These are phyloP conservation scores for Bugulina stolonifera DNA, from an alignment of 2,888 invertebrate genomes.

Conservation along the genomic window DNA sequence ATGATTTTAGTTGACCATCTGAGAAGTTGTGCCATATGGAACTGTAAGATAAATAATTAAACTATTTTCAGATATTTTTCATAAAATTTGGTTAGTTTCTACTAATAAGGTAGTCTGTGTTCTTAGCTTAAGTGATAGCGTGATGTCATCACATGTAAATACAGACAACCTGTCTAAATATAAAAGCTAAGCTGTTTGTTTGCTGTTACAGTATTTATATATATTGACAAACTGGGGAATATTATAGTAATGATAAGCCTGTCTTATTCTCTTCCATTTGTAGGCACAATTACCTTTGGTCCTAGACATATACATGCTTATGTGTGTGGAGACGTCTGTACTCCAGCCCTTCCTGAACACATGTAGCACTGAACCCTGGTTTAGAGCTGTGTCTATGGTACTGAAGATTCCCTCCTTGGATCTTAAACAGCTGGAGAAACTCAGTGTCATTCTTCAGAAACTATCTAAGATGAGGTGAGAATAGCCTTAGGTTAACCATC, in stretches of 20 bases:
- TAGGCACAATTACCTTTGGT: constrained; percentile 44
- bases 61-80: too few species aligned
- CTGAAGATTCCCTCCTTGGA: constrained; percentile 43
- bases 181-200: too few species aligned
- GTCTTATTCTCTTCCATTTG: not conserved
- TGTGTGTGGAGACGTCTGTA: constrained; percentile 47
- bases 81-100: too few species aligned
- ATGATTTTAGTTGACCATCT: too few species aligned
- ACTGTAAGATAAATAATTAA: too few species aligned
- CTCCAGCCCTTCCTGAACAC: constrained; percentile 43
- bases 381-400: constrained; percentile 45
- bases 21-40: too few species aligned
- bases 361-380: constrained; percentile 48
- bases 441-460: constrained; percentile 50
- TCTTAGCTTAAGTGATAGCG: too few species aligned
- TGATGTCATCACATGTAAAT: too few species aligned
- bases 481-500: too few species aligned
- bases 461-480: constrained; percentile 45
- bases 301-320: constrained; percentile 46
- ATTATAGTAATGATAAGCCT: constrained; percentile 20
- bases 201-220: not conserved
- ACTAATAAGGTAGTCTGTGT: too few species aligned
- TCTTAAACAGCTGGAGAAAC: constrained; percentile 42
- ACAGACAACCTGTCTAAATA: too few species aligned
- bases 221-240: not conserved